Evolutionary conservation across 2,888 invertebrate genomes (phyloP), one percentile per base, ranked within the genome.

Genomic region (Eupithecia centaureata): DNA sequence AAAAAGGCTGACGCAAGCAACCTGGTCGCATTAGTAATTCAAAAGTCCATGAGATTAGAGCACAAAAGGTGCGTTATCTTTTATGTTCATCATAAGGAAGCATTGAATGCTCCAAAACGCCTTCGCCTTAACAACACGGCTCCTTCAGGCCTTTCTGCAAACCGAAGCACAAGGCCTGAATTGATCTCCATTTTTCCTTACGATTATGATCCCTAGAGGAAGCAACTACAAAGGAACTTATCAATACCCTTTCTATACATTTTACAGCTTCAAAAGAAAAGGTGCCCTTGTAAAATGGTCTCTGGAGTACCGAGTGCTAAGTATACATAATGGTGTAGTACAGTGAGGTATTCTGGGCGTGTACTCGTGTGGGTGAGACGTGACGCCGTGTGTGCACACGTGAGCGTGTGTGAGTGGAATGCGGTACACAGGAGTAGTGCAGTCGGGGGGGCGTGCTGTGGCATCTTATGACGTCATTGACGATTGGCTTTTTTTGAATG

Each of bases 211-310:
- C 85, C 83, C 84, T 25, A 8, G 70, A 61, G 86, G 80, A 81
- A 82, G 73, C 73, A 81, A 84, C 84, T 86, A 88, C 89, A 88
- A 88, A 88, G 83, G 81, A 75, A 81, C 82, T 82, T 83, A 85
- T 85, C 85, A 81, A 86, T 85, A 84, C 81, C 83, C 81, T 84
- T 82, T 69, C 61, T 65, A 63, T 83, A 72, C 71, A 68, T 72
- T 74, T 73, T 74, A 73, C 74, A 73, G 69, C 87, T 88, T 88
- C 85, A 88, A 89, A 90, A 88, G 88, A 86, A 87, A 87, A 85
- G 81, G 80, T 84, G 88, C 88, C 88, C 90, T 90, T 90, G 89
- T 88, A 86, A 91, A 90, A 87, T 90, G 89, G 86, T 89, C 87
- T 84, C 79, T 76, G 81, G 83, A 85, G 72, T 58, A 64, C 35